Conservation (phyloP, 2,888 invertebrate genomes). For the Philereme vetulata region DNA sequence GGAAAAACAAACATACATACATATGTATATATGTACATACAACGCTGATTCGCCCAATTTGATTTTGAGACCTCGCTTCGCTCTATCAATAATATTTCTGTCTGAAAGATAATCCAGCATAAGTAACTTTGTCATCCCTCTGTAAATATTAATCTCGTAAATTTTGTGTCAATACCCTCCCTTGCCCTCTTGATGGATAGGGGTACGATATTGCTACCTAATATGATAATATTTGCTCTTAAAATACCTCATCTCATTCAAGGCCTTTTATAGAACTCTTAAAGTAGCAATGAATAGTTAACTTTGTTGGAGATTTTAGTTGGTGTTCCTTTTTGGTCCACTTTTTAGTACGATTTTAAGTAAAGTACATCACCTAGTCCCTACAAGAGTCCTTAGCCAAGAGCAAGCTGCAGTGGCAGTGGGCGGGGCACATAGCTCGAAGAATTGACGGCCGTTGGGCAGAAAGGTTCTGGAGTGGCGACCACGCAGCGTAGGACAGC, state of each 20-base stretch:
- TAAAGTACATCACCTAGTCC: too few relatives aligned
- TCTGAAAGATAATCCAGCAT: background rate
- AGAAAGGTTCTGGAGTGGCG: too few relatives aligned
- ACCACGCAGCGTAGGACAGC: too few relatives aligned
- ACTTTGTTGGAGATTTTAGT: background rate
- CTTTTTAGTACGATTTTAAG: background rate
- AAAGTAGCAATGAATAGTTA: background rate
- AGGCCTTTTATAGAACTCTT: slow-evolving; percentile 5
- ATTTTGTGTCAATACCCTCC: slow-evolving; percentile 71
- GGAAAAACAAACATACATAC: too few relatives aligned
- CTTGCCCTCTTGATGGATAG: slow-evolving; percentile 71
- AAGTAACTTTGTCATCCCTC: slow-evolving; percentile 38
- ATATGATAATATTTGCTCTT: slow-evolving; percentile 62
- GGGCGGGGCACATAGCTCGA: too few relatives aligned
- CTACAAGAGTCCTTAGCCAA: too few relatives aligned
- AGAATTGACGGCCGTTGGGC: too few relatives aligned
- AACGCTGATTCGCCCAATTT: too few relatives aligned
- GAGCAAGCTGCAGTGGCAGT: too few relatives aligned
- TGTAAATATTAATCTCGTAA: slow-evolving; percentile 81
- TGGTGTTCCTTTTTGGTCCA: background rate
- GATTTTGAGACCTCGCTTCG: too few relatives aligned
- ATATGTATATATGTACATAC: too few relatives aligned
- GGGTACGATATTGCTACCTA: slow-evolving; percentile 66
- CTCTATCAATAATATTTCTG: too few relatives aligned
- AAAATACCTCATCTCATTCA: slow-evolving; percentile 52